Evolutionary conservation across 2,113 vertebrate species (phyloP), one percentile per base, ranked within the genome.

Genomic region (Centropus bengalensis): DNA sequence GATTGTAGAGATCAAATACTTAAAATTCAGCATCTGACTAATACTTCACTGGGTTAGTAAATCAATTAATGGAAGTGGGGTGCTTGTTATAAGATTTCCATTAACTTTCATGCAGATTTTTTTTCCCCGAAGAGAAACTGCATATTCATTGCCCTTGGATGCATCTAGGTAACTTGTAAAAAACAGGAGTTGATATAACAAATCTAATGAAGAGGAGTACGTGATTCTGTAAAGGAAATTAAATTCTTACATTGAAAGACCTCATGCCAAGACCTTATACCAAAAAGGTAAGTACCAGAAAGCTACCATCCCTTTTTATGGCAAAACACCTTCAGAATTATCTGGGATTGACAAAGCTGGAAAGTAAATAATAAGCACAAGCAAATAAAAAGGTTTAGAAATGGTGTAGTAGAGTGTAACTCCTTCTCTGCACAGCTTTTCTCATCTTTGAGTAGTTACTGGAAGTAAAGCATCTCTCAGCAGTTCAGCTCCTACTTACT

Each of bases 1-100:
- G 95, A 95, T 94, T 97, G 89, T 80, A 83, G 84, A 96, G 91
- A 95, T 96, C 89, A 89, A 94, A 92, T 92, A 69, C 80, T 96
- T 91, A 88, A 91, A 93, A 91, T 96, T 96, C 96, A 94, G 84
- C 91, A 94, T 92, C 86, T 92, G 93, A 94, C 88, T 96, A 95
- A 95, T 96, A 88, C 85, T 95, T 92, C 92, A 88, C 60, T 91
- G 88, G 88, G 90, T 93, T 95, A 91, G 40, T 80, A 88, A 94
- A 91, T 93, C 86, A 96, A 94, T 97, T 94, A 96, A 94, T 94
- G 86, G 75, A 94, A 93, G 82, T 75, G 82, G 86, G 93, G 94
- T 94, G 49, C 92, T 93, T 93, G 85, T 93, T 93, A 86, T 60
- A 91, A 91, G 77, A 90, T 93, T 96, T 86, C 82, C 74, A 92